Evolutionary conservation across 2,113 vertebrate species (phyloP), one percentile per base, ranked within the genome.

Genomic region (Sebastes schlegelii): DNA sequence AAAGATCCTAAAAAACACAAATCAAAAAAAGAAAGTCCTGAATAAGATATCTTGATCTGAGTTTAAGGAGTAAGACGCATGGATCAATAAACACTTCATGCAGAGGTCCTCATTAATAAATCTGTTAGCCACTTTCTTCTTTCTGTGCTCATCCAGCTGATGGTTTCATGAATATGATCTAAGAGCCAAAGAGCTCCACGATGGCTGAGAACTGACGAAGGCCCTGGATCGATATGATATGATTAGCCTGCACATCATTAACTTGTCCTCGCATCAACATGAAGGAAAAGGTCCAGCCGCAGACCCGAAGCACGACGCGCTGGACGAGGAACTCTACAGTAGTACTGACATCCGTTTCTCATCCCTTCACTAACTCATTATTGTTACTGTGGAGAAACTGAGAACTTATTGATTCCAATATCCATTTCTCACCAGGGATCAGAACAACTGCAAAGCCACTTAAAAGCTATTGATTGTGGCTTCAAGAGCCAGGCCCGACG

Each of bases 331-430:
- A 55, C 61, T 74, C 57, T 34, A 5, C 64, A 69, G 52, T 34
- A 34, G 34, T 34, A 34, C 34, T 34, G 34, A 72, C 65, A 12
- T 60, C 55, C 0, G 4, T 51, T 79, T 66, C 45, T 86, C 62
- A 58, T 84, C 57, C 13, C 67, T 40, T 57, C 57, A 54, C 75
- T 78, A 77, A 74, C 77, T 87, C 79, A 81, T 88, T 79, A 85
- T 64, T 78, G 68, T 79, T 71, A 73, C 71, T 69, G 79, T 79
- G 80, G 70, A 88, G 84, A 79, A 88, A 86, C 84, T 70, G 82
- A 89, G 90, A 88, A 88, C 40, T 14, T 92, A 95, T 95, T 75
- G 94, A 95, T 94, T 88, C 62, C 66, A 90, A 93, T 93, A 94
- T 94, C 88, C 83, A 88, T 94, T 89, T 92, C 92, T 90, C 91